Conservation (phyloP, 2,113 vertebrate genomes). For the Collichthys lucidus region DNA sequence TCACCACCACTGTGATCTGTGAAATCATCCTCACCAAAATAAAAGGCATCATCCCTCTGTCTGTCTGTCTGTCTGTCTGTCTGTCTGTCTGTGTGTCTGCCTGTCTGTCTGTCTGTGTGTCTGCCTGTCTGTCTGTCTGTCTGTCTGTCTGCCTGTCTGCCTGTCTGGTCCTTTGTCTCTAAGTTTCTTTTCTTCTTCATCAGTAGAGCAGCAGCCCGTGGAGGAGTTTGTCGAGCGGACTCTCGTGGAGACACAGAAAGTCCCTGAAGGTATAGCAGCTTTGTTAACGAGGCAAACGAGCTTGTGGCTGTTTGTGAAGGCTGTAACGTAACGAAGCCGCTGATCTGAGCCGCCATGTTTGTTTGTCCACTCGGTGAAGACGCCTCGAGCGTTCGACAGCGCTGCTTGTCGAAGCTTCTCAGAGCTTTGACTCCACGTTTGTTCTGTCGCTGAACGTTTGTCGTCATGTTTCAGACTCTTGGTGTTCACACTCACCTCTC, state of each 20-base stretch:
- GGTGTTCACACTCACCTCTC: background rate
- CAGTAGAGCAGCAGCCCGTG: slow-evolving; percentile 80
- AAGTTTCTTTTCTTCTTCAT: slow-evolving; percentile 46
- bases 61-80: background rate
- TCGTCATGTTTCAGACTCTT: background rate
- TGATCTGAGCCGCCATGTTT: background rate
- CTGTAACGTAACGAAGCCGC: slow-evolving; percentile 1
- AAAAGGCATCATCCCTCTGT: background rate
- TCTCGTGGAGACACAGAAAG: slow-evolving; percentile 79
- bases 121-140: background rate
- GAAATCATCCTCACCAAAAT: background rate
- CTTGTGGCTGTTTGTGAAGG: slow-evolving; percentile 42
- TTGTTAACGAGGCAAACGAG: slow-evolving; percentile 1
- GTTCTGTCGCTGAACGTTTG: background rate
- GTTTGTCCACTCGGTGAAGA: background rate
- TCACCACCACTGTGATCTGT: background rate
- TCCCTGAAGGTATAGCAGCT: slow-evolving; percentile 74
- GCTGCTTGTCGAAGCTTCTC: slow-evolving; percentile 36
- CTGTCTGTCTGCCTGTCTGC: background rate
- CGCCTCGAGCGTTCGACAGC: background rate
- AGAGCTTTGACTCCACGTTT: background rate
- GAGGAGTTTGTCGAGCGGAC: slow-evolving; percentile 85
- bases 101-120: background rate
- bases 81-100: background rate
- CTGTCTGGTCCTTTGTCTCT: background rate